Conservation (phyloP, 2,888 invertebrate genomes). For the Yponomeuta plumbellus region DNA sequence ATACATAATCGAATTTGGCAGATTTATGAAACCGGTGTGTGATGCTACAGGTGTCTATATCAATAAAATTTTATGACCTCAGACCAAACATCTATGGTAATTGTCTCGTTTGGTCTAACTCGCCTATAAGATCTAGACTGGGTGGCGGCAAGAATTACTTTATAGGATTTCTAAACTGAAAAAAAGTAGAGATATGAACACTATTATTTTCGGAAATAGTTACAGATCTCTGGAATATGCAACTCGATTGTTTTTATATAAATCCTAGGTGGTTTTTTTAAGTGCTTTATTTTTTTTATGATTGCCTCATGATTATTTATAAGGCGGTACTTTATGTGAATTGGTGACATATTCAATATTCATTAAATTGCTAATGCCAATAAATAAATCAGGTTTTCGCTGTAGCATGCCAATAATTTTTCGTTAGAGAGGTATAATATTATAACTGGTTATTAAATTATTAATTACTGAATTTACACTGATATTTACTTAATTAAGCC, state of each 20-base stretch:
- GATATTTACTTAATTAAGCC: neutral
- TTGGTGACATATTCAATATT: constrained; percentile 7
- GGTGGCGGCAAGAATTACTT: constrained; percentile 57
- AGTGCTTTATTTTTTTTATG: neutral
- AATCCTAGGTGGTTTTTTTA: too few relatives aligned
- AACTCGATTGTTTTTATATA: too few relatives aligned
- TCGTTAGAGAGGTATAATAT: neutral
- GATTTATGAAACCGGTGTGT: constrained; percentile 57
- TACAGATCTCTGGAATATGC: too few relatives aligned
- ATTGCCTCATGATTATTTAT: neutral
- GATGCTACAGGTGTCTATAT: constrained; percentile 57
- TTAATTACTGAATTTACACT: neutral
- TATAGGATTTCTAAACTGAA: constrained; percentile 33
- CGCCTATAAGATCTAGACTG: constrained; percentile 58
- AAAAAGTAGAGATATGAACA: neutral
- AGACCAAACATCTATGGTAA: constrained; percentile 60
- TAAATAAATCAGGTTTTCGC: neutral
- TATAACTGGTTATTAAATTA: neutral
- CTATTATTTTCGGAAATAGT: too few relatives aligned
- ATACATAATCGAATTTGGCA: constrained; percentile 48
- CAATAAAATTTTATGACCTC: constrained; percentile 70
- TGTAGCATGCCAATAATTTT: neutral
- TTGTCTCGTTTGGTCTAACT: constrained; percentile 48
- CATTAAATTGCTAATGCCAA: neutral
- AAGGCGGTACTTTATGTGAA: neutral